Evolutionary conservation across 1,140 invertebrate genomes (phyloP), one percentile per base, ranked within the genome.

Genomic region (Chrysomallon squamiferum): DNA sequence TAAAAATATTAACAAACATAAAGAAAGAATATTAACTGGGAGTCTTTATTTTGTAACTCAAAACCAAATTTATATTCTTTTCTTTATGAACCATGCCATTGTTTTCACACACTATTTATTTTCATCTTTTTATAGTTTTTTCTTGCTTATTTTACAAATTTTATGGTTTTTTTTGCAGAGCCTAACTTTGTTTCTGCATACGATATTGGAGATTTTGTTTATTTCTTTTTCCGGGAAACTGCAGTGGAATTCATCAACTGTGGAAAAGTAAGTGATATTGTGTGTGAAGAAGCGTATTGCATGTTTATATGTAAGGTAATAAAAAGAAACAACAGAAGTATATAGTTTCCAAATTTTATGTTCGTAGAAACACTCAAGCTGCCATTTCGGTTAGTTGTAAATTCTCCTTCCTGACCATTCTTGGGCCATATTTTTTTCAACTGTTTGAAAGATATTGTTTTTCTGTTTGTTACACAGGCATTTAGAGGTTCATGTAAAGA

Each of bases 191-290:
- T 97, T 56, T 92, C 92, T 2, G 93, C 93, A 58, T 96, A 96
- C 83, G 95, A 97, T 81, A 92, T 93, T 41, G 93, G 93, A 33
- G 88, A 91, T 67, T 94, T 93, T 85, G 91, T 96, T 0, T 97
- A 95, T 79, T 96, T 96, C 84, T 88, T 97, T 65, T 95, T 96
- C 80, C 89, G 94, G 62, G 95, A 97, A 86, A 89, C 91, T 9
- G 95, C 95, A 20, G 92, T 95, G 1, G 95, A 97, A 84, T 93
- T 93, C 81, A 93, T 95, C 73, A 96, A 95, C 82, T 96, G 94
- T 86, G 95, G 95, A 76, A 96, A 96, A 68, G 84, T 85, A 73
- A 75, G 62, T 61, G n/a, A 18, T 50, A 50, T 27, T 2, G 41
- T 50, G 47, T 50, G 47, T 50, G 47, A 22, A 27, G 9, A 27